Conservation (phyloP, 2,888 invertebrate genomes). For the Tethea ocularis region DNA sequence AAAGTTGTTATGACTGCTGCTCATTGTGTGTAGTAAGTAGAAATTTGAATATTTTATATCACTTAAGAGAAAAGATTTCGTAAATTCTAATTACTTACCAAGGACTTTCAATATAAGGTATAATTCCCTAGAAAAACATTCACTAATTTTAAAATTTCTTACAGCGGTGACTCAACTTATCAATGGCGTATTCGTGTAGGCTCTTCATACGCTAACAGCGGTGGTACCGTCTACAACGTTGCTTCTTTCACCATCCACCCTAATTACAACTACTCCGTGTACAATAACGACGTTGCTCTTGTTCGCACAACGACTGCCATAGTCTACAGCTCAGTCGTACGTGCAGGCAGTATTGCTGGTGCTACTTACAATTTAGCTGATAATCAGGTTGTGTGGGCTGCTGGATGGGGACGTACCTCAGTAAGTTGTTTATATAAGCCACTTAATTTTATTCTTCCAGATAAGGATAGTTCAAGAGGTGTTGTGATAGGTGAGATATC, state of each 20-base stretch:
- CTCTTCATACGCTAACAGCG: slow-evolving; percentile 45
- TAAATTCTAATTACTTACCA: no score
- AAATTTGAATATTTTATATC: no score
- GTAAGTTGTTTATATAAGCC: slow-evolving; percentile 34
- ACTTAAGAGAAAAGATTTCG: no score
- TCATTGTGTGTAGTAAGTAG: slow-evolving; percentile 1
- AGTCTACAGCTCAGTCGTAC: slow-evolving; percentile 33
- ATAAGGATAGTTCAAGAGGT: background rate
- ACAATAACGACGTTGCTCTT: slow-evolving; percentile 58
- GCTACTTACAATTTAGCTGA: slow-evolving; percentile 46
- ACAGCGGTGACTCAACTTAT: slow-evolving; percentile 18
- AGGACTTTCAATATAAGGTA: no score
- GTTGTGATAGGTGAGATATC: background rate
- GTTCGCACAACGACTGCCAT: slow-evolving; percentile 42
- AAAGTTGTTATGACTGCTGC: slow-evolving; percentile 15
- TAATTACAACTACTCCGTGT: slow-evolving; percentile 38
- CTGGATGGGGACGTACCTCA: slow-evolving; percentile 66
- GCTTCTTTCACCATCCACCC: slow-evolving; percentile 45
- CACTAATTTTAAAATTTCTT: slow-evolving; percentile 9
- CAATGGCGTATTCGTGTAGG: slow-evolving; percentile 39
- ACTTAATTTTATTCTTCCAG: background rate
- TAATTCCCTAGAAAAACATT: background rate
- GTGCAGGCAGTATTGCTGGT: slow-evolving; percentile 43
- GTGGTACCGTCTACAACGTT: slow-evolving; percentile 40
- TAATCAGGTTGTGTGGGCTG: slow-evolving; percentile 55